Base-by-base conservation (phyloP, 1,140 invertebrate genomes). In the Trichonephila clavata region DNA sequence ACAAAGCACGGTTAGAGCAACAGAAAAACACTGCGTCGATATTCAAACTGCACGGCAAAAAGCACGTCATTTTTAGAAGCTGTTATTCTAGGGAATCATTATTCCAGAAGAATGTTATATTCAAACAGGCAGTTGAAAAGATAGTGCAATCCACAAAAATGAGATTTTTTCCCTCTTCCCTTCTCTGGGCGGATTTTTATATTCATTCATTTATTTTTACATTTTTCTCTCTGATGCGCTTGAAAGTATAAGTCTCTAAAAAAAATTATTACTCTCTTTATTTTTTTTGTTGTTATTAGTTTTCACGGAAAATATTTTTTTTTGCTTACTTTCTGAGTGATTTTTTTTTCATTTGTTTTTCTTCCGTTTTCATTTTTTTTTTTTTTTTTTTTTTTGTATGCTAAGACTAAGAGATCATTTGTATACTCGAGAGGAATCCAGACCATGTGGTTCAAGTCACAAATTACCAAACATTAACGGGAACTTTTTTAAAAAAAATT, bases 91-190 rank as follows among this genome's bases (percentile, higher is more conserved):
- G 18, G 18, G 71, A 77, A 77, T 77, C 71, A 77, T 77, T 77
- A 77, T 77, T 77, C 27, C 24, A 27, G 27, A 24, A 39, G 57
- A 88, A 63, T 63, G 86, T 65, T 63, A 61, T 86, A 61, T 50
- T 88, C 86, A 88, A 88, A 68, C 57, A 88, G n/a, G 86, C 86
- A 88, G 63, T 71, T 57, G 32, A 71, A 88, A 24, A 77, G 27
- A 68, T 68, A 32, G 43, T 21, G 24, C 86, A 87, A 87, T 87
- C 86, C 86, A 21, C 60, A 87, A 57, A 88, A 88, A 88, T 88
- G 86, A 71, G 86, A 3, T 60, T 32, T 63, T 21, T 43, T 14
- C 63, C 16, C 24, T 14, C 8, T 60, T 61, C 59, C 24, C 8
- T 86, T 50, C 21, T 88, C 21, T n/a, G 16, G 27, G 86, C 39